Evolutionary conservation across 2,888 invertebrate species (phyloP).

Genomic region (Suillia variegata): DNA sequence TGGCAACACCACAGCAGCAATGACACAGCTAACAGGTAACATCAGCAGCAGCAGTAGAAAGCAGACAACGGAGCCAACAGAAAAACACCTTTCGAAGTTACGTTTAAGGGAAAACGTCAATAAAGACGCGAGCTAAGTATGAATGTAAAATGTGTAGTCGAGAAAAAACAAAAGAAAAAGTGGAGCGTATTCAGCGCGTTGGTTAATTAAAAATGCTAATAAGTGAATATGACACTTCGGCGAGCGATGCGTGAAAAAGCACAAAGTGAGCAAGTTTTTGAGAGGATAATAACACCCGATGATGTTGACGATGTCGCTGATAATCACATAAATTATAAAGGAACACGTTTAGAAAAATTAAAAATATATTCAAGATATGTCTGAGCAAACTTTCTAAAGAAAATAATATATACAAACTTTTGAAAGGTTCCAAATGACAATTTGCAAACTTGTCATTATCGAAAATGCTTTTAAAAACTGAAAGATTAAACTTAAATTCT

Average conservation of each 20-base stretch:
- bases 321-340: no score
- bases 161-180: no score
- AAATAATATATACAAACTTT: no score
- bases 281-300: constrained; percentile 43
- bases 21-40: background rate
- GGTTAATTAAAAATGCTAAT: constrained; percentile 52
- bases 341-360: no score
- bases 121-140: constrained; percentile 10
- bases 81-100: constrained; percentile 3
- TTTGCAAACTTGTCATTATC: no score
- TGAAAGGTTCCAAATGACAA: no score
- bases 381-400: no score
- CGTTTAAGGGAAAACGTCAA: background rate
- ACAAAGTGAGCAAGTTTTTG: background rate
- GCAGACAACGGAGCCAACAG: background rate
- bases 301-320: no score
- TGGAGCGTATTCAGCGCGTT: background rate
- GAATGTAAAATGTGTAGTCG: no score
- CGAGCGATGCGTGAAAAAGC: background rate
- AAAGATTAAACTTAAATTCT: no score
- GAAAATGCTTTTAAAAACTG: no score
- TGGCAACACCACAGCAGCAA: background rate
- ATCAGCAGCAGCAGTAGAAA: background rate
- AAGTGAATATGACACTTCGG: constrained; percentile 10
- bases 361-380: no score